Evolutionary conservation across 2,888 invertebrate genomes (phyloP), one percentile per base, ranked within the genome.

Genomic region (Tricholauxania praeusta): DNA sequence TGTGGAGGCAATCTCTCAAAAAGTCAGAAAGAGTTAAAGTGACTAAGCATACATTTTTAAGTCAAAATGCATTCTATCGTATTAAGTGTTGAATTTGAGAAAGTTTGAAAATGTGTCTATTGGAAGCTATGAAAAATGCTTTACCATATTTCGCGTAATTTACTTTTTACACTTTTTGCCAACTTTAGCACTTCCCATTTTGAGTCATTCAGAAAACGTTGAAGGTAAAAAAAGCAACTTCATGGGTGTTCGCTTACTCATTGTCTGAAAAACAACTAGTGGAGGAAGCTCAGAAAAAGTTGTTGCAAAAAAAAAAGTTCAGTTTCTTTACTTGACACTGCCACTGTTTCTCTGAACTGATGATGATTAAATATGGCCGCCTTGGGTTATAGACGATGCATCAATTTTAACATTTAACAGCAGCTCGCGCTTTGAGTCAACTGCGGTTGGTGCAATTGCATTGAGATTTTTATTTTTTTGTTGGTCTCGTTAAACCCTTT

Each of bases 361-460:
- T 82, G 82, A 84, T 84, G 84, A 84, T 84, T 83, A 84, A 83
- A 82, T 83, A 81, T 81, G 79, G 82, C 80, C 79, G 84, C 84
- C 84, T 82, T 79, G 80, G 83, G 83, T 81, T 82, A 81, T 80
- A 83, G 83, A 83, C 82, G 72, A 59, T 28, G 55, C 71, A 71
- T 72, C 67, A 57, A 67, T 67, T 67, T 55, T 67, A 67, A 57
- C 67, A 57, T 67, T 67, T 67, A 67, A 22, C 59, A 59, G 60
- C 60, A 62, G 60, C 60, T 62, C 60, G 60, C 60, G 64, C 14
- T 51, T 65, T 39, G 22, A 65, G 22, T 65, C 49, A 48, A 47
- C 19, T 53, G 55, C 8, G n/a, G 60, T 22, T 39, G 32, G 60
- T 32, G n/a, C 32, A 62, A 47, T 62, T 39, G 39, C 39, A 39